Base-by-base conservation (phyloP, 2,113 vertebrate species). In the Podilymbus podiceps region DNA sequence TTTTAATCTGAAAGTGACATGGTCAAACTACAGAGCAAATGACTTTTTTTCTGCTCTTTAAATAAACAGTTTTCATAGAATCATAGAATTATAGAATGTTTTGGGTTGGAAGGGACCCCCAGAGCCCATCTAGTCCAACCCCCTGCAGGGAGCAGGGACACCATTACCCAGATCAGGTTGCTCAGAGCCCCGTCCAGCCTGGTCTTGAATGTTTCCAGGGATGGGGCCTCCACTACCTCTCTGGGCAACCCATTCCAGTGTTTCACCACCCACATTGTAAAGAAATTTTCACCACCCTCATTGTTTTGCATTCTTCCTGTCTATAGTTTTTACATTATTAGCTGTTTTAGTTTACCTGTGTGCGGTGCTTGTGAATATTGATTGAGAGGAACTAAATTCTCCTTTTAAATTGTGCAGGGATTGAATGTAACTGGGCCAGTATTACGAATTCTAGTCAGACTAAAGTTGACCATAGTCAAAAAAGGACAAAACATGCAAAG, bases 11-110 rank as follows among this genome's bases (percentile, higher is more conserved):
- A 71, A 35, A 7, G 3, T 0, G 5, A 60, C 49, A 40, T 25
- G 25, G 10, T 63, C n/a, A 71, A 75, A 75, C 11, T 16, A 38
- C 0, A 0, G 28, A 79, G 7, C 3, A 27, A 55, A 44, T 12
- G 3, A 25, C 10, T 13, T 33, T 74, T 69, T 63, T 73, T 18
- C 38, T 63, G 8, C 3, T 63, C 15, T 81, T 73, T 75, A 81
- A 85, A 55, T 16, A 73, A 59, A 1, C 2, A 55, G 15, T 59
- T 64, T 38, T 38, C 38, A 38, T 38, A 38, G 38, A 38, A 38
- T 38, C 38, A 38, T 38, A 38, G 38, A 38, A 38, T 38, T 9
- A 38, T 38, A 38, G 38, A 38, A 38, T 38, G 38, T 38, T 38
- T 38, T 38, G 38, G 38, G 38, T 38, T 38, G 38, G 38, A 38